Evolutionary conservation across 2,113 vertebrate species (phyloP).

Genomic region (Pluvialis apricaria): DNA sequence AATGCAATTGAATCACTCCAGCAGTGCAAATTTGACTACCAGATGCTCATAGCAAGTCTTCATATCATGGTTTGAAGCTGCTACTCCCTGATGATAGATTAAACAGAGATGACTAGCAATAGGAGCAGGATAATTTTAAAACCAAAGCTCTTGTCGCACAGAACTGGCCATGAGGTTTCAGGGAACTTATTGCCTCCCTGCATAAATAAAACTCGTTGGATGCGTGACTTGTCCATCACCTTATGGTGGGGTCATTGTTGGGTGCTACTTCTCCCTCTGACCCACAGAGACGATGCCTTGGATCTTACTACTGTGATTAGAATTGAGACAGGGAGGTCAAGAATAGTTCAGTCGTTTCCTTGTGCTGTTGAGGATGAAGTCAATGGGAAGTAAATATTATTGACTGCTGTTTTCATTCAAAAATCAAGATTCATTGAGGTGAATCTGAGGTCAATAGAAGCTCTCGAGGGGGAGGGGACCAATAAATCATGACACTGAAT

Average conservation of each 20-base stretch:
- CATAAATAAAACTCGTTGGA: neutral
- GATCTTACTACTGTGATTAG: neutral
- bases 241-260: neutral
- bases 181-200: neutral
- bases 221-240: neutral
- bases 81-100: neutral
- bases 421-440: constrained; percentile 65
- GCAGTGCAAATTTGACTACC: neutral
- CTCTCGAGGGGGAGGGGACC: constrained; percentile 11
- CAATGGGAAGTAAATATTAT: constrained; percentile 62
- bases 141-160: neutral
- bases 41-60: neutral
- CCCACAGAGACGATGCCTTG: neutral
- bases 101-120: neutral
- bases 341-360: constrained; percentile 39
- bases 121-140: neutral
- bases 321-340: constrained; percentile 27
- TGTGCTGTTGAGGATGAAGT: constrained; percentile 46
- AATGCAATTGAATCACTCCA: neutral
- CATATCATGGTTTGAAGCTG: neutral
- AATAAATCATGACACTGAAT: constrained; percentile 40
- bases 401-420: constrained; percentile 63
- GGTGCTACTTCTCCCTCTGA: neutral
- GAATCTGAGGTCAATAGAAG: constrained; percentile 54
- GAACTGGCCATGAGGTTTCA: neutral